Evolutionary conservation across 2,888 invertebrate genomes (phyloP).

Genomic region (Sericinus montela): DNA sequence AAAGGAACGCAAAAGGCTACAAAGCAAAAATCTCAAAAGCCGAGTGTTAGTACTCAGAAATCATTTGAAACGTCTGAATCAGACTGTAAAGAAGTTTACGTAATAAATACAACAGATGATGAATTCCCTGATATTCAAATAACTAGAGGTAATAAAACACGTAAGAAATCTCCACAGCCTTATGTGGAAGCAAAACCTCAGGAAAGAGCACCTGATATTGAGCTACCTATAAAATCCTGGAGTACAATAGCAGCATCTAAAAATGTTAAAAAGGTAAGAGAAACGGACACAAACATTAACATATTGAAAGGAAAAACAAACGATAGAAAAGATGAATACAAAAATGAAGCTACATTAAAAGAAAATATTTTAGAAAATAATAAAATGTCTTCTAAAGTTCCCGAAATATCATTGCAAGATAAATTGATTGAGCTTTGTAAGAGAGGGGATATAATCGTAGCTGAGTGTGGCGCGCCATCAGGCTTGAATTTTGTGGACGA

Average conservation of each 20-base stretch:
- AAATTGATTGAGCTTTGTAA: constrained; percentile 67
- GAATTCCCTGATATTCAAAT: constrained; percentile 72
- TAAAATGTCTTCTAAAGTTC: constrained; percentile 32
- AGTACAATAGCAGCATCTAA: constrained; percentile 72
- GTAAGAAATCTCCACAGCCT: constrained; percentile 57
- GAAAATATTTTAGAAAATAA: constrained; percentile 33
- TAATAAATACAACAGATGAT: constrained; percentile 66
- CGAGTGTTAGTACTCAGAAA: constrained; percentile 47
- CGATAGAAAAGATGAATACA: constrained; percentile 23
- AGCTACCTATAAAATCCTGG: constrained; percentile 71
- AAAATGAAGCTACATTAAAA: constrained; percentile 20
- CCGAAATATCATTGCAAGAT: constrained; percentile 54
- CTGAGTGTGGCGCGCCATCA: constrained; percentile 65
- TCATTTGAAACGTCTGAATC: constrained; percentile 41
- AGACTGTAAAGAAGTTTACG: constrained; percentile 63
- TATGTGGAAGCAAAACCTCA: constrained; percentile 32
- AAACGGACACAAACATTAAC: constrained; percentile 22
- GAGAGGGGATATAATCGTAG: constrained; percentile 69
- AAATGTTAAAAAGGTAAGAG: constrained; percentile 38
- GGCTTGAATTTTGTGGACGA: constrained; percentile 70
- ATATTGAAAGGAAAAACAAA: constrained; percentile 11
- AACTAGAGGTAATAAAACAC: constrained; percentile 53
- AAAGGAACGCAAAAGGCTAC: constrained; percentile 46
- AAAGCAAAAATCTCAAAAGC: constrained; percentile 57
- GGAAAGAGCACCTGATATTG: constrained; percentile 32